phyloP scores from a whole-genome alignment of 2,797 vertebrate species.

The Prionace glauca region DNA sequence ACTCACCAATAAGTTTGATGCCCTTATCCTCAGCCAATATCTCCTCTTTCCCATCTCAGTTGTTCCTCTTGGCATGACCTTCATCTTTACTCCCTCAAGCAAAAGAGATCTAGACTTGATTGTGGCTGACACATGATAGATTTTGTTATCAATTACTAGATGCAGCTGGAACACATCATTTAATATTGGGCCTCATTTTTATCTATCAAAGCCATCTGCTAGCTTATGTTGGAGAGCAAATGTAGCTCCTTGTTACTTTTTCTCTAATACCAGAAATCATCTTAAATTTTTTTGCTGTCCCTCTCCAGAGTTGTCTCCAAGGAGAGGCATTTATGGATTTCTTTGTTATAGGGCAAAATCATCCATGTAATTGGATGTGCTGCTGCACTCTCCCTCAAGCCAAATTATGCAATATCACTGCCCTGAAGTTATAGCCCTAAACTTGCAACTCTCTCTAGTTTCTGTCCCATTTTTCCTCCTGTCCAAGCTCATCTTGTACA shows the following conservation, averaged over 20 bases:
- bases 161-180: not conserved
- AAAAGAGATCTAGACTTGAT: not conserved
- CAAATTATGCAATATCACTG: not conserved
- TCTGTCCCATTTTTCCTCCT: not conserved
- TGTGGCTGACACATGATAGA: not conserved
- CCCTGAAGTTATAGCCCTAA: not conserved
- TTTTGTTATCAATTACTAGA: not conserved
- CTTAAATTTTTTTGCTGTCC: not conserved
- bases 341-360: not conserved
- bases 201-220: not conserved
- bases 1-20: not conserved
- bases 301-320: not conserved
- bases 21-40: not conserved
- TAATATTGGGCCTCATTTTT: not conserved
- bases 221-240: not conserved
- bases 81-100: not conserved
- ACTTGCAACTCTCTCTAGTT: not conserved
- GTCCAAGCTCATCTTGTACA: not conserved
- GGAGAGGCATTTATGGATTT: not conserved
- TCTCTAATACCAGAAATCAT: not conserved
- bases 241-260: not conserved
- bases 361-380: not conserved
- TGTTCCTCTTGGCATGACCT: not conserved
- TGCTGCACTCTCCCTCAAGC: not conserved
- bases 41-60: not conserved